Base-by-base conservation (phyloP, 2,888 invertebrate species). In the Encarsia formosa region DNA sequence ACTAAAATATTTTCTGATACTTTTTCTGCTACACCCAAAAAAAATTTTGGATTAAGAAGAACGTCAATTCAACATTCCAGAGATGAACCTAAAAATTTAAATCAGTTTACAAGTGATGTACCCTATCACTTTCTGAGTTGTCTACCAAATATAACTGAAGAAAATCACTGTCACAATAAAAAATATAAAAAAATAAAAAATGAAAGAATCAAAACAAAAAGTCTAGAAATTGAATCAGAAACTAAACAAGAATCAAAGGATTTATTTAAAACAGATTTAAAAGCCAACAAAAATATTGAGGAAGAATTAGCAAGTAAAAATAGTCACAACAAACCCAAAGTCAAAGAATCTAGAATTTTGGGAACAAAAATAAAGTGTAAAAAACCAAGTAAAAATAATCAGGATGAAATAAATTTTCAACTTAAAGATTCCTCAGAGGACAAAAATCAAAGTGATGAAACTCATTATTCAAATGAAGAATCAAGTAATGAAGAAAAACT, bases 21-120 rank as follows among this genome's bases (percentile, higher is more conserved):
- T 24, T 26, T 49, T n/a, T 5, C 23, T 2, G 22, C 29, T 42
- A 32, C n/a, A 23, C 5, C 19, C 22, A 29, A 46, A 40, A 34
- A 26, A 40, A 16, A 31, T 29, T 40, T 57, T 55, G 5, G 55
- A 51, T 8, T 52, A 55, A 31, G 56, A 59, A 31, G 58, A 58
- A 35, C n/a, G n/a, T n/a, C n/a, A n/a, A n/a, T n/a, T n/a, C n/a
- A n/a, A n/a, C 55, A 56, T 42, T 53, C 53, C n/a, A 44, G 26
- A 45, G 52, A 49, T 35, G 54, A 50, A 5, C 45, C 43, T 23
- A 43, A 11, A 8, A 35, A 19, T 22, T 18, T 4, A 41, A 19
- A 46, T 39, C 47, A 35, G 26, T 3, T 41, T n/a, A 13, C n/a
- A n/a, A n/a, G n/a, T n/a, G n/a, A n/a, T n/a, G n/a, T n/a, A n/a